Base-by-base conservation (phyloP, 1,140 invertebrate genomes). In the Zaprionus taronus region DNA sequence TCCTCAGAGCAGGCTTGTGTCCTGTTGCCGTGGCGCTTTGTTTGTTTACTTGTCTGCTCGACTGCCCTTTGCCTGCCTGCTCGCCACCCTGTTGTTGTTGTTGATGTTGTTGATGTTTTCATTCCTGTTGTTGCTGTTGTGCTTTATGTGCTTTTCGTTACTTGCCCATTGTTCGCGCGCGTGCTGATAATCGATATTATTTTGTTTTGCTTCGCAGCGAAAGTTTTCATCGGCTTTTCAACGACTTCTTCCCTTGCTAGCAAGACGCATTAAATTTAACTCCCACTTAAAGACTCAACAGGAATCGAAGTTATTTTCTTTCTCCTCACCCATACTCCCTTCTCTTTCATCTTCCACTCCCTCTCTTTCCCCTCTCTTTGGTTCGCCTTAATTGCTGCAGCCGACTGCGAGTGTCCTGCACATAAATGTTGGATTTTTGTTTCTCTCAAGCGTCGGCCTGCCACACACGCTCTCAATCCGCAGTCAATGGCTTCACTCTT, bases 131-230 rank as follows among this genome's bases (percentile, higher is more conserved):
- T 49, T 77, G 31, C 24, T 64, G 36, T 73, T 73, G 70, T 47
- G 65, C 55, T 66, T 75, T 67, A 58, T 71, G 72, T 56, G 62
- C 56, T 66, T 70, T 69, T 56, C 55, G 64, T 67, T 67, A 41
- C 63, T 44, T 24, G 60, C 38, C 28, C 51, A 41, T 60, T 69
- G 67, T 80, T 17, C n/a, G 64, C 72, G 58, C 17, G 80, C 47
- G 81, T 81, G 85, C 76, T 89, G 90, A 89, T 89, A 89, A 89
- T 89, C 85, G 84, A 89, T 89, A 90, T 90, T 89, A 89, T 90
- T 90, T 81, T 89, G 85, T 89, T 89, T 83, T 89, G 76, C 69
- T 69, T 81, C 47, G 71, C 81, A 90, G 72, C 72, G 72, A 74
- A 84, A 80, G 66, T 90, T 89, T 85, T 81, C 72, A 89, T 58